Evolutionary conservation across 2,113 vertebrate genomes (phyloP), one percentile per base, ranked within the genome.

Genomic region (Panthera tigris): DNA sequence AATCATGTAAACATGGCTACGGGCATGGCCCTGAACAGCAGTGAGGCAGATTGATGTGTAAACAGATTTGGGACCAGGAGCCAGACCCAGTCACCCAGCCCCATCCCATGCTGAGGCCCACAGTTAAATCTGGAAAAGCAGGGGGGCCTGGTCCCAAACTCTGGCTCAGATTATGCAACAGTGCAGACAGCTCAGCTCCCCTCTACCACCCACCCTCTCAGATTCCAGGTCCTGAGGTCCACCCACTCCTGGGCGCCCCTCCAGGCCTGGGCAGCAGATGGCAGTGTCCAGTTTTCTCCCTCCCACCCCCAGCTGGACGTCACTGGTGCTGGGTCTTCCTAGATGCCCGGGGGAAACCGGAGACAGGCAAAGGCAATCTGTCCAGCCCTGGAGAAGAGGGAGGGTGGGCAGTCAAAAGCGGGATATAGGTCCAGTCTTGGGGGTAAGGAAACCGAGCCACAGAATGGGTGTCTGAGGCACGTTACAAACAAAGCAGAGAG

Each of bases 351-450:
- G 97, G 98, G 79, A 99, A 98, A 90, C 99, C 98, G 0, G 99
- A 99, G 98, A 99, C 98, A 0, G 99, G 99, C 96, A 99, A 98
- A 9, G 99, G 99, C 88, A 99, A 98, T 97, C 98, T 99, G 98
- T 99, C 99, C 97, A 99, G 99, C 97, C 99, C 99, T 99, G 98
- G 31, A 65, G 16, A 95, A 81, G n/a, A 65, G 25, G 27, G 39
- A 73, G n/a, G 23, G 50, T 25, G 27, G 33, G 23, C n/a, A 57
- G n/a, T 95, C 48, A 80, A 36, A 93, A 81, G 80, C 16, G 16
- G 79, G 69, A 13, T 39, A 41, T 10, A 68, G 48, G 25, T 80
- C 23, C 36, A 73, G 33, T 71, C 63, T 45, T 71, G 41, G 79
- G 73, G 33, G 83, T 48, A 91, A 95, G 85, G 31, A 25, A 78